Conservation (phyloP, 2,797 vertebrate genomes). For the Micromesistius poutassou region DNA sequence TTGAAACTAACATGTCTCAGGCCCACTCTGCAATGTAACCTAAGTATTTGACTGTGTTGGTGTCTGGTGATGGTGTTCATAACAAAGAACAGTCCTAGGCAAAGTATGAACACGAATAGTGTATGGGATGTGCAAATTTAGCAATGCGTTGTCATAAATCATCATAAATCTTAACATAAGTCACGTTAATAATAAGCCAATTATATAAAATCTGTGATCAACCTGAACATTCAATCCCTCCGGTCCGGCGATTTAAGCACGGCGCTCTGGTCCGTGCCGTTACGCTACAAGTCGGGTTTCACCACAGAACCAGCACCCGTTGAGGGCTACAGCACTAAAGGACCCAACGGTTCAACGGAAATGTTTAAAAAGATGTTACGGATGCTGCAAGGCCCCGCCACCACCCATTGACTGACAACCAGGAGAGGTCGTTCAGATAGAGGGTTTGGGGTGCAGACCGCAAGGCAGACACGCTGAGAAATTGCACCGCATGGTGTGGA, state of each 20-base stretch:
- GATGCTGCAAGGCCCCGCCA: background rate
- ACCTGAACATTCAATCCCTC: background rate
- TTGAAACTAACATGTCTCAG: background rate
- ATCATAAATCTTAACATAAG: background rate
- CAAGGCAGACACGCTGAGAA: background rate
- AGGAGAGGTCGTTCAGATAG: background rate
- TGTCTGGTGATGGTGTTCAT: background rate
- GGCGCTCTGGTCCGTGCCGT: background rate
- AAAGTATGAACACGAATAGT: background rate
- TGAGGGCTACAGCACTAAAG: too few species aligned
- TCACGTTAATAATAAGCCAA: background rate
- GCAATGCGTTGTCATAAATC: background rate
- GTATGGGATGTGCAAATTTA: background rate
- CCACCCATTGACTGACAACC: background rate
- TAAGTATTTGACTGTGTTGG: background rate
- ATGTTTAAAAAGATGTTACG: too few species aligned
- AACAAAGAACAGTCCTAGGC: background rate
- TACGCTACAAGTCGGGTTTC: background rate
- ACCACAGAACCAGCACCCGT: too few species aligned
- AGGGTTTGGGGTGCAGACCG: background rate
- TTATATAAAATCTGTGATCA: background rate
- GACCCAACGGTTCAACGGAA: too few species aligned
- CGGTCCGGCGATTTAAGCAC: background rate
- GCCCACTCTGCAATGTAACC: background rate
- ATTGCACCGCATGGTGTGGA: background rate